Base-by-base conservation (phyloP, 1,140 invertebrate genomes). In the Tetranychus cinnabarinus region DNA sequence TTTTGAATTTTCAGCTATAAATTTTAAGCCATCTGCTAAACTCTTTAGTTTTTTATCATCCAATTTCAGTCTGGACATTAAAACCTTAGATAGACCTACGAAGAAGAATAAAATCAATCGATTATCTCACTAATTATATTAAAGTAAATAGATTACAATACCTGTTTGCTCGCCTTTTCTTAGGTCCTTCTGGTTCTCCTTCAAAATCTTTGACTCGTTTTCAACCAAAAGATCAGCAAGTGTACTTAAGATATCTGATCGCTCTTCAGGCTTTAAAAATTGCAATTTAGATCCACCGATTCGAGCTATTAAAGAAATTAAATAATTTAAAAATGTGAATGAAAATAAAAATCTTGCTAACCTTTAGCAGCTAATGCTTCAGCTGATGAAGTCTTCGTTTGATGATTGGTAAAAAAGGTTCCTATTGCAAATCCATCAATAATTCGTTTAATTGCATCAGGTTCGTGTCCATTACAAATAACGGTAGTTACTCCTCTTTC, bases 381-480 rank as follows among this genome's bases (percentile, higher is more conserved):
- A 34, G 89, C 82, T 12, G 86, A 80, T 2, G 81, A 76, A 1
- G 78, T 69, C 13, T 77, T 79, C 33, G 79, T 77, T 3, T 79
- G 79, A 4, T 79, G 79, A 63, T 88, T 83, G 0, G 91, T 96
- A 72, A 99, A 98, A 77, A 98, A 95, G 12, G 95, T 98, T 35
- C 96, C 95, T 42, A 97, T 82, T 76, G 93, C 91, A 67, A 90
- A 79, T 8, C 93, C 95, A 59, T 78, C 79, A 48, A 98, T 79
- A 62, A 97, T 95, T 13, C 82, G 84, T 66, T 84, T 85, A 65
- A 99, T 91, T 0, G 91, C 88, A 68, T 91, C 87, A 63, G 97
- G 87, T 68, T 86, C 82, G 74, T 85, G 88, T 2, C 96, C 96
- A 71, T 97, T 97, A 69, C 95, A 97, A 63, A 98, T 97, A 0